These are phyloP conservation scores for Dasyprocta punctata DNA, from an alignment of 2,113 vertebrate genomes.

Conservation along the genomic window DNA sequence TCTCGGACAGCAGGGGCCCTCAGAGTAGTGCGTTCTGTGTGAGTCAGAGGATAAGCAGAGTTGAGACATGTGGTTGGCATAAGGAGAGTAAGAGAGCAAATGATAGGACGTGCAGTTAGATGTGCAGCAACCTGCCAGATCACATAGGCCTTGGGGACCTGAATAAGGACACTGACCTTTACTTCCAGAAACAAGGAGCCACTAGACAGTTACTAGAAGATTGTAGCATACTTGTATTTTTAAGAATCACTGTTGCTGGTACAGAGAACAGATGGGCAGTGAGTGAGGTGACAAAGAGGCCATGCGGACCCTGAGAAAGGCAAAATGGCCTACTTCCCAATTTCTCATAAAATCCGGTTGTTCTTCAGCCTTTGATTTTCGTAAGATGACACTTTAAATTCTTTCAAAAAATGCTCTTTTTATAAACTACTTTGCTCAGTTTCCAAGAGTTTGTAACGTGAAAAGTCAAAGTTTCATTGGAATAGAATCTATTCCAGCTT, in stretches of 20 bases:
- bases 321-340: background rate
- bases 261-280: background rate
- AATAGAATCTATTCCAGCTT: background rate
- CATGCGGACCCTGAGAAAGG: background rate
- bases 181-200: background rate
- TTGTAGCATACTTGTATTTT: background rate
- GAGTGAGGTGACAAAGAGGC: background rate
- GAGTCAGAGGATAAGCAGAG: background rate
- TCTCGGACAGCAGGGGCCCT: background rate
- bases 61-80: background rate
- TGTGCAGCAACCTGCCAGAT: background rate
- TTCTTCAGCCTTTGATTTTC: slow-evolving; percentile 16
- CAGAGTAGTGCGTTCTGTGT: background rate
- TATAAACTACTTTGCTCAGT: background rate
- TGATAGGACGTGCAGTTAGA: background rate
- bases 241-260: background rate
- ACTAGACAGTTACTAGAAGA: background rate
- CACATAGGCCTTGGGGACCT: background rate
- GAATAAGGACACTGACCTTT: background rate
- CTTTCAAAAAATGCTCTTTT: background rate
- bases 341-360: background rate
- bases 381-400: background rate
- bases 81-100: background rate
- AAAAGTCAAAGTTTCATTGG: background rate
- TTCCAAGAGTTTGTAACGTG: background rate